phyloP scores from a whole-genome alignment of 2,113 vertebrate genomes.

The Amazona guildingii region DNA sequence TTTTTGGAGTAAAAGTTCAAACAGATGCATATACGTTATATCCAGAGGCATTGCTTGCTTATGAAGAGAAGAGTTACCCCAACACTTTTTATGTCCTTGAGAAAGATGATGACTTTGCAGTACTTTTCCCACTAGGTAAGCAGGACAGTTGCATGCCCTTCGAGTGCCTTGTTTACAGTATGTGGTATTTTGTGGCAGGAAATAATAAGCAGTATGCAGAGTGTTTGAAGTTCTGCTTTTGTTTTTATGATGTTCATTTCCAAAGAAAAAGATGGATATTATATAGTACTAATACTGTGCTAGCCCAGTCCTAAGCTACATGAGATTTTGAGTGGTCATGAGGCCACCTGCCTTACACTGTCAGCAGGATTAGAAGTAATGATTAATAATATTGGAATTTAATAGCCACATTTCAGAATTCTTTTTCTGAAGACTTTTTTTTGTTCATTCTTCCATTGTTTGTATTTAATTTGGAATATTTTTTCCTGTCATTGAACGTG shows the following conservation, averaged over 20 bases:
- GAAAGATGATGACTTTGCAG: background rate
- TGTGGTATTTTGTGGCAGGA: slow-evolving; percentile 12
- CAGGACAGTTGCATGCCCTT: slow-evolving; percentile 3
- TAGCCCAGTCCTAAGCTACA: background rate
- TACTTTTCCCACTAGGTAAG: background rate
- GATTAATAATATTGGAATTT: background rate
- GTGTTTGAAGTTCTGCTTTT: slow-evolving; percentile 17
- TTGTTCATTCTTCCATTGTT: background rate
- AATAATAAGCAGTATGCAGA: background rate
- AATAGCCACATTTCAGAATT: background rate
- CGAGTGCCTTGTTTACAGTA: slow-evolving; percentile 23
- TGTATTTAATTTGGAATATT: background rate
- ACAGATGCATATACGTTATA: background rate
- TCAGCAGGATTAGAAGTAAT: background rate
- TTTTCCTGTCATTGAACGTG: slow-evolving; percentile 23
- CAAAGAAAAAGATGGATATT: background rate
- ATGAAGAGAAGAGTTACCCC: background rate
- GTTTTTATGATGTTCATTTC: background rate
- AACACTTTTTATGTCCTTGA: background rate
- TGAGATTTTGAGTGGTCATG: background rate
- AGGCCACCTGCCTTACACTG: background rate
- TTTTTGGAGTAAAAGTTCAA: background rate
- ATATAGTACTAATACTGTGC: background rate
- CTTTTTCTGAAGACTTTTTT: background rate
- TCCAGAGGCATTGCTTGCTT: background rate